Evolutionary conservation across 2,888 invertebrate genomes (phyloP), one percentile per base, ranked within the genome.

Genomic region (Dorcus hopei): DNA sequence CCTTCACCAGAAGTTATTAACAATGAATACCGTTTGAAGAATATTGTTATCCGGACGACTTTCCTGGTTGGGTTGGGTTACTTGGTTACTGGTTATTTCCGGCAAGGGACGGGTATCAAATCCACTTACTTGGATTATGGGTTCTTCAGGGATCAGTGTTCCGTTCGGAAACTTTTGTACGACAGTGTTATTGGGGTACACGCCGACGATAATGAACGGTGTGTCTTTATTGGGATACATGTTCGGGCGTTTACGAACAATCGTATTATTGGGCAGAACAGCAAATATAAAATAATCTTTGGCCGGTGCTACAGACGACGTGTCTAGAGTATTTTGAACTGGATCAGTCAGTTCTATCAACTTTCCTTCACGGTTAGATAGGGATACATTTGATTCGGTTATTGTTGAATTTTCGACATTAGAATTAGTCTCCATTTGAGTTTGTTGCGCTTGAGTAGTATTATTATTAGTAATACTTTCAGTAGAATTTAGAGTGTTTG

Each of bases 161-260:
- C 90, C 90, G 73, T 91, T 90, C 65, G 90, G 90, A 76, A 87
- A 90, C 80, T 88, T 90, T 80, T 87, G 86, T 75, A 90, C 87
- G 77, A 90, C 81, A 76, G 87, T 89, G 79, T 89, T 89, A 81
- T 90, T 89, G 67, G 90, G 89, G 77, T 86, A 87, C 72, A 90
- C 84, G 75, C 90, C 89, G 72, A 87, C 88, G 75, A 90, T 84
- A 70, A 89, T 85, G 77, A 86, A 89, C 65, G 89, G 89, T 70
- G 87, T 82, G 74, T 87, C 85, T 79, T 87, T 87, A 72, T 84
- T 80, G 74, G 87, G 86, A 77, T 86, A 82, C 71, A 82, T 75
- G 76, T 86, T 85, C 67, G 89, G 88, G 68, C 87, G 83, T 80
- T 89, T 89, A 78, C 88, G 85, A 76, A 89, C 87, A 78, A 90